A percentile compares a stretch with the other conserved stretches of the same genome.
phyloP scores from a whole-genome alignment of 1,140 invertebrate genomes.

The Zaprionus kolodkinae region DNA sequence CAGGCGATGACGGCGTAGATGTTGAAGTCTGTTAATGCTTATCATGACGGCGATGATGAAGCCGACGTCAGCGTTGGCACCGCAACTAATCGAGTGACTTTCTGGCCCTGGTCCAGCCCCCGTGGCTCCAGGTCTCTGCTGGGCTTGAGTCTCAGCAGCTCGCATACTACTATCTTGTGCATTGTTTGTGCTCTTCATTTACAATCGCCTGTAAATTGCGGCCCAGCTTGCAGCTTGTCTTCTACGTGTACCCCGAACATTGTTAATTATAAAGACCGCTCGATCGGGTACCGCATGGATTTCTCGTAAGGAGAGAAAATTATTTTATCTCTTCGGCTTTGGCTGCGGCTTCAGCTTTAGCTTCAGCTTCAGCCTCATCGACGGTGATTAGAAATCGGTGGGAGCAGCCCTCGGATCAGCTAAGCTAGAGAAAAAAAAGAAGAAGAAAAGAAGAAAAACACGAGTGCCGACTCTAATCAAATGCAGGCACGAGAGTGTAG shows the following conservation, averaged over 20 bases:
- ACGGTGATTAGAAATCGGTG: constrained; percentile 56
- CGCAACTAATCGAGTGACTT: constrained; percentile 74
- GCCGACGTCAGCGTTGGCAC: constrained; percentile 69
- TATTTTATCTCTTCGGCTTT: constrained; percentile 38
- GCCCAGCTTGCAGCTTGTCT: constrained; percentile 56
- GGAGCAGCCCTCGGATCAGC: constrained; percentile 1
- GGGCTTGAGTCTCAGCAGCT: constrained; percentile 10
- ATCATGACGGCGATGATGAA: constrained; percentile 69
- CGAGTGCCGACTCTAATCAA: constrained; percentile 1
- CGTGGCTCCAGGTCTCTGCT: constrained; percentile 27
- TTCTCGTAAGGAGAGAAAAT: constrained; percentile 50
- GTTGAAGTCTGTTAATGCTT: constrained; percentile 71
- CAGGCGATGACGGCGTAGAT: constrained; percentile 73
- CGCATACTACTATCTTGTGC: constrained; percentile 28
- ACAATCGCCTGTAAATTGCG: constrained; percentile 67
- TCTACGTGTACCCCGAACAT: constrained; percentile 37
- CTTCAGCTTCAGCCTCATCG: constrained; percentile 12
- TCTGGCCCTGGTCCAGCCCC: constrained; percentile 56
- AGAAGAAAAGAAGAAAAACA: not conserved
- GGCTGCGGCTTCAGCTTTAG: not conserved
- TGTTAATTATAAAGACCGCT: constrained; percentile 69
- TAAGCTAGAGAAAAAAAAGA: not conserved
- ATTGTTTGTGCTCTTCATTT: constrained; percentile 75
- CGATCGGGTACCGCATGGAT: constrained; percentile 35
- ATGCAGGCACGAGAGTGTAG: constrained; percentile 1